Base-by-base conservation (phyloP, 37 sponge, comb jelly and placozoan species). In the Amphimedon queenslandica region DNA sequence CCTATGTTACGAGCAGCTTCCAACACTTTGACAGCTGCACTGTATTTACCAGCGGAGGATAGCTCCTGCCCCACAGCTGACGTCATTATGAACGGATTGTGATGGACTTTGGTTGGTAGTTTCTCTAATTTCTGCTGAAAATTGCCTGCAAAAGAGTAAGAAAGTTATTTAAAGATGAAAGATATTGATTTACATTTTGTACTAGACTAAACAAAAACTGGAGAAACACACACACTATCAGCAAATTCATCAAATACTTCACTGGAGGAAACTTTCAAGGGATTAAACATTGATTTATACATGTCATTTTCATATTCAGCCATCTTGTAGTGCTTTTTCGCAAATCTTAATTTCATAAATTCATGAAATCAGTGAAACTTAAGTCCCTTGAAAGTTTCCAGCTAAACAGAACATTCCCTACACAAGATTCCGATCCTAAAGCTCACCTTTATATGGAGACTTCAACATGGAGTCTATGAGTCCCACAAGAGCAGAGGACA, bases 51-150 rank as follows among this genome's bases (percentile, higher is more conserved):
- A n/a, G 73, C 86, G 16, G 84, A 70, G 69, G 87, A 74, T 55
- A 96, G 69, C 75, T 96, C 92, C 73, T 96, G 97, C 1, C 97
- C 93, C 20, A 96, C 76, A 51, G 89, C 77, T 0, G 91, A 89
- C 21, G 76, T 71, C 53, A 96, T 87, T 38, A 96, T 89, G 82
- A 96, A 96, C 3, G 93, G 81, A 55, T 83, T 95, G 53, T 79
- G 73, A 75, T 88, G 85, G 67, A 95, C 58, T 42, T 91, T 85
- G 25, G 53, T 79, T 63, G 85, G 67, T 65, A 95, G 92, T 40
- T 89, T 82, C 69, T 86, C 84, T 70, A 82, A 41, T 37, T 85
- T 87, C 6, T 87, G 83, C 33, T 75, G 73, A 77, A 93, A 93
- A 53, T 78, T 93, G 1, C 37, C 94, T 93, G 80, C 3, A 60